phyloP scores from a whole-genome alignment of 2,888 invertebrate genomes.

The Megaustenia siamemsis region DNA sequence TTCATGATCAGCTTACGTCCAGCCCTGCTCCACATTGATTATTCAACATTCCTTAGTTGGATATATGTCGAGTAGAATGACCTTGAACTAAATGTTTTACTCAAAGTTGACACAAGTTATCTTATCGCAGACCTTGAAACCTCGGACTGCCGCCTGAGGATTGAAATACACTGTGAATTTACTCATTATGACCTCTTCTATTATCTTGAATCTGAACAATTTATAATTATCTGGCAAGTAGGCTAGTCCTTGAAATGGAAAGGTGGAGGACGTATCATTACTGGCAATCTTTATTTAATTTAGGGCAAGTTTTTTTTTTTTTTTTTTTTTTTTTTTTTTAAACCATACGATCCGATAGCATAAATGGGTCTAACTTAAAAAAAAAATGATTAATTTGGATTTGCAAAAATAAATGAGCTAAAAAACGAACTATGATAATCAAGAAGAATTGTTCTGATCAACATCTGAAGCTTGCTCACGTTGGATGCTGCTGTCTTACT shows the following conservation, averaged over 20 bases:
- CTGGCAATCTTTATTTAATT: not conserved
- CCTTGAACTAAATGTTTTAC: slow-evolving; percentile 12
- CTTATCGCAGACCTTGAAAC: not conserved
- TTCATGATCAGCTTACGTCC: not conserved
- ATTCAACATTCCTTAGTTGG: not conserved
- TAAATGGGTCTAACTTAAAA: too few relatives aligned
- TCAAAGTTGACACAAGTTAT: not conserved
- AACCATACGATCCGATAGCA: not conserved
- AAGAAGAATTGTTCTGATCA: too few relatives aligned
- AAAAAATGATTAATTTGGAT: too few relatives aligned
- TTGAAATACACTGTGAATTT: not conserved
- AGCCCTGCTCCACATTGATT: not conserved
- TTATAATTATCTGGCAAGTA: not conserved
- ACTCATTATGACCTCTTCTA: too few relatives aligned
- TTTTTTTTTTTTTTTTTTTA: not conserved
- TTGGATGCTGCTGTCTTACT: too few relatives aligned
- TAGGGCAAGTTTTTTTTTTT: not conserved
- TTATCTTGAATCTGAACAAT: not conserved
- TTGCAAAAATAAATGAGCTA: too few relatives aligned
- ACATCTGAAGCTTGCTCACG: too few relatives aligned
- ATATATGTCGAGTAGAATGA: not conserved
- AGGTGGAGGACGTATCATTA: not conserved
- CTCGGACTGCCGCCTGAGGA: not conserved
- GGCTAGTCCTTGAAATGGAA: not conserved
- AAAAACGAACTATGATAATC: too few relatives aligned